These are phyloP conservation scores for Pterois miles DNA, from an alignment of 2,797 vertebrate species.

Conservation along the genomic window DNA sequence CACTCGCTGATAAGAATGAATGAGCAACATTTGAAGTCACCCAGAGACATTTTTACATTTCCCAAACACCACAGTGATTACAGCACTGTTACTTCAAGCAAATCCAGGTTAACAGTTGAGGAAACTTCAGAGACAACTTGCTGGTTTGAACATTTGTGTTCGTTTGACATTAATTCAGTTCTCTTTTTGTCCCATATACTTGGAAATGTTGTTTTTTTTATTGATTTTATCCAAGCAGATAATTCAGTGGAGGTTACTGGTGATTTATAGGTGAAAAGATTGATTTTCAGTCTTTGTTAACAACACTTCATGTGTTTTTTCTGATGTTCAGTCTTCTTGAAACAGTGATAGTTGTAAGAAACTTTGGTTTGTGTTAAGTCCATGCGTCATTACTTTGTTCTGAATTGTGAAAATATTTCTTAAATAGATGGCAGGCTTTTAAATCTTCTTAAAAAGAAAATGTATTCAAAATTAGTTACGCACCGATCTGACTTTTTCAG, in stretches of 20 bases:
- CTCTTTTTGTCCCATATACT: neutral
- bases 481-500: too few species aligned
- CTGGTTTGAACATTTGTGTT: conserved; percentile 20
- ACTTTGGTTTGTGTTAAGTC: conserved; percentile 19
- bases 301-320: neutral
- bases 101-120: conserved; percentile 27
- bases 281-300: neutral
- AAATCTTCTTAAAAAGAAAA: neutral
- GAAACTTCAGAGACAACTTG: conserved; percentile 14
- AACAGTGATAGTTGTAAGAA: neutral
- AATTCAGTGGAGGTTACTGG: neutral
- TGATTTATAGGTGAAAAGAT: conserved; percentile 8
- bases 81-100: conserved; percentile 9
- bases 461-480: neutral
- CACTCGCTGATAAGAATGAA: conserved; percentile 57
- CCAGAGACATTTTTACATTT: conserved; percentile 40
- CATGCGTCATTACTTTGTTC: conserved; percentile 23
- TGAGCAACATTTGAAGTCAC: conserved; percentile 40
- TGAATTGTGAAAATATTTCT: neutral
- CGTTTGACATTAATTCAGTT: neutral
- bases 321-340: conserved; percentile 3
- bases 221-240: neutral
- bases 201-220: conserved; percentile 3
- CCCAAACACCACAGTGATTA: conserved; percentile 16
- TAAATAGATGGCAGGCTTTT: neutral